phyloP scores from a whole-genome alignment of 2,888 invertebrate species.

The Syrista parreyssii region DNA sequence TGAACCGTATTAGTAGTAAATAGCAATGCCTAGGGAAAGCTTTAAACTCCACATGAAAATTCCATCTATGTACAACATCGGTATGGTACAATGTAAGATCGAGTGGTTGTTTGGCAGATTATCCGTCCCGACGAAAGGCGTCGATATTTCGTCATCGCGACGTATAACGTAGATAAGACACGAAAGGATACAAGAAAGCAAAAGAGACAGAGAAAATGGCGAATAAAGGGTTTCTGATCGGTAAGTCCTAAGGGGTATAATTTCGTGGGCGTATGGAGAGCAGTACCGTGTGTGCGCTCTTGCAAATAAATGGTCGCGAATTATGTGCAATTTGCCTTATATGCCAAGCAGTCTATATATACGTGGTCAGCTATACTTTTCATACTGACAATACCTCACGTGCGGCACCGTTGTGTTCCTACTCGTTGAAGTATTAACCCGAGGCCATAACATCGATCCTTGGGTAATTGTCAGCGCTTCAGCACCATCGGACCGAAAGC shows the following conservation, averaged over 20 bases:
- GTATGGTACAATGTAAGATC: not conserved
- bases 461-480: conserved; percentile 63
- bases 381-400: conserved; percentile 26
- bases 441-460: conserved; percentile 62
- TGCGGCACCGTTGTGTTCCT: conserved; percentile 37
- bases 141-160: not conserved
- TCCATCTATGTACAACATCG: not conserved
- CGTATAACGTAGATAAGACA: not conserved
- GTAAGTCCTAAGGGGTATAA: conserved; percentile 39
- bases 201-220: not conserved
- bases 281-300: conserved; percentile 46
- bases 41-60: not conserved
- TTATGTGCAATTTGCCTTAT: conserved; percentile 61
- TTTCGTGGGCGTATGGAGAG: conserved; percentile 57
- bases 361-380: conserved; percentile 32
- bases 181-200: not conserved
- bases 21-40: not conserved
- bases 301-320: conserved; percentile 59
- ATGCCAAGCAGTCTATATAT: conserved; percentile 33
- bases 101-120: not conserved
- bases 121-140: not conserved
- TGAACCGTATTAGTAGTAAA: not conserved
- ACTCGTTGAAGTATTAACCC: conserved; percentile 44
- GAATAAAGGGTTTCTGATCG: not conserved
- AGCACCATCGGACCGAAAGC: conserved; percentile 51